phyloP scores from a whole-genome alignment of 2,888 invertebrate species.

The Tuberolachnus salignus region DNA sequence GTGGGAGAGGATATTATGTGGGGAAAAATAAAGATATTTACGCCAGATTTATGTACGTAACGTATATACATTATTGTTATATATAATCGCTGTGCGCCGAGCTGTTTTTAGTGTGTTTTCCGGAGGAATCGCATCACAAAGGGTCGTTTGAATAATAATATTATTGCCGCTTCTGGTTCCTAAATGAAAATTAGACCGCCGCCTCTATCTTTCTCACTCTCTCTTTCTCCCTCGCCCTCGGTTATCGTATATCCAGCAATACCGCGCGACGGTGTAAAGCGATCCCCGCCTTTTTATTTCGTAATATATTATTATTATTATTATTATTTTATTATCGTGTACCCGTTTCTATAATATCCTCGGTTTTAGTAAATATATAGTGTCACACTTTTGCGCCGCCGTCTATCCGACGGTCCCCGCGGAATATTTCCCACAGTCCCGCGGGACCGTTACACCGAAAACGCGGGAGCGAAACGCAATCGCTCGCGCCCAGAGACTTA shows the following conservation, averaged over 20 bases:
- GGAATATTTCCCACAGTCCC: conserved; percentile 24
- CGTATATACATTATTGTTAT: conserved; percentile 3
- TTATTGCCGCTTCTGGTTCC: conserved; percentile 50
- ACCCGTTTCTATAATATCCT: neutral
- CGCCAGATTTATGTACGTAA: conserved; percentile 30
- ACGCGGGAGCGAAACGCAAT: conserved; percentile 29
- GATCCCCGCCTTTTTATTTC: conserved; percentile 20
- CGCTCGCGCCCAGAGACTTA: conserved; percentile 26
- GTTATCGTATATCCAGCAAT: neutral
- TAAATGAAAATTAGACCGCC: conserved; percentile 54
- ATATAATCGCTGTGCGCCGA: conserved; percentile 27
- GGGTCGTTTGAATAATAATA: conserved; percentile 54
- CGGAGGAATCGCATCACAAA: conserved; percentile 47
- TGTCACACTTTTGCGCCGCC: conserved; percentile 28
- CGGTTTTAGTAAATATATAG: conserved; percentile 43
- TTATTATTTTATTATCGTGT: neutral
- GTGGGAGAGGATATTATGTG: neutral
- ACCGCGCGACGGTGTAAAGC: conserved; percentile 5
- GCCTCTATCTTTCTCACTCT: conserved; percentile 6
- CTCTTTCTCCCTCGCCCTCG: neutral
- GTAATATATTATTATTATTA: conserved; percentile 23
- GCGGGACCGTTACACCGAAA: conserved; percentile 49
- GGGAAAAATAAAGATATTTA: conserved; percentile 37
- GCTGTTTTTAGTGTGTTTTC: conserved; percentile 30
- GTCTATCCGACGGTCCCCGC: conserved; percentile 9